These are phyloP conservation scores for Ormyrus rosae DNA, from an alignment of 2,888 invertebrate species.

Conservation along the genomic window DNA sequence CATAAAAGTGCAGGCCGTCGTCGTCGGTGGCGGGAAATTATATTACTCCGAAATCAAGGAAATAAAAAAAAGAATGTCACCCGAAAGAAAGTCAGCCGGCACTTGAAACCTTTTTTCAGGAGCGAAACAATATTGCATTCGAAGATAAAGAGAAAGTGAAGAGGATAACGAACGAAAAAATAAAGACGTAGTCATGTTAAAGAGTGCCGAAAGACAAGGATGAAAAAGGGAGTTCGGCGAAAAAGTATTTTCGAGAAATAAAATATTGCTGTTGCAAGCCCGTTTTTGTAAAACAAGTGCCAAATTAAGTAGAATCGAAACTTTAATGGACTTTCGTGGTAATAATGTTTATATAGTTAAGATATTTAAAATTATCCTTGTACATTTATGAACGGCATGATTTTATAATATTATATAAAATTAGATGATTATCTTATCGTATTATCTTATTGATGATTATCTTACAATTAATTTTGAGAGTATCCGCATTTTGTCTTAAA, in stretches of 20 bases:
- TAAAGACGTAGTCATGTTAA: not conserved
- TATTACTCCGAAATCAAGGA: conserved; percentile 12
- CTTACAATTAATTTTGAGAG: too few species aligned
- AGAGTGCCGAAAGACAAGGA: not conserved
- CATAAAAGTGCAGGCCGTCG: not conserved
- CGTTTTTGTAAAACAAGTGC: too few species aligned
- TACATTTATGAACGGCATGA: too few species aligned
- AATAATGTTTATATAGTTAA: too few species aligned
- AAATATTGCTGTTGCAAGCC: too few species aligned
- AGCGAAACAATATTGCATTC: conserved; percentile 31
- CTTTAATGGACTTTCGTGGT: too few species aligned
- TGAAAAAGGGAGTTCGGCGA: not conserved
- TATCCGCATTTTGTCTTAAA: too few species aligned
- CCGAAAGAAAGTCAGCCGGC: conserved; percentile 8
- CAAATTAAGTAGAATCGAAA: too few species aligned
- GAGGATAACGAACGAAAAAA: conserved; percentile 9
- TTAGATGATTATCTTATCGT: too few species aligned
- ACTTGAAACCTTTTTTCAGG: not conserved
- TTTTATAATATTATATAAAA: too few species aligned
- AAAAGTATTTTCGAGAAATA: not conserved
- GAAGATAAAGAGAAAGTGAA: conserved; percentile 41
- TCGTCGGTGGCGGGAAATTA: conserved; percentile 10
- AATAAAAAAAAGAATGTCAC: not conserved
- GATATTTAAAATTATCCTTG: too few species aligned
- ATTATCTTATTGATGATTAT: too few species aligned